These are phyloP conservation scores for Pecten maximus DNA, from an alignment of 2,888 invertebrate genomes.

Conservation along the genomic window DNA sequence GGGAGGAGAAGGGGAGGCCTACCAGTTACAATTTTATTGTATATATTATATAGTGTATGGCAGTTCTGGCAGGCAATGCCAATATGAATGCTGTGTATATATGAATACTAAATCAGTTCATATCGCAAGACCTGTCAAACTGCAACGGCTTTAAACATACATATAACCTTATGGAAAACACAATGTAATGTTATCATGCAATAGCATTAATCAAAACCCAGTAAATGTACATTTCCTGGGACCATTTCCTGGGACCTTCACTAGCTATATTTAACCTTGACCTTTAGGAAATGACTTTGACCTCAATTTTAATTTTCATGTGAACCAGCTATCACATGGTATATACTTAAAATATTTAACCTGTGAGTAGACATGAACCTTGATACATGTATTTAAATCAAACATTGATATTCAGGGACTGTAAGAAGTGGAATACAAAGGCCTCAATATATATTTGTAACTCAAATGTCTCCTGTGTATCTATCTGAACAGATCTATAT, in stretches of 20 bases:
- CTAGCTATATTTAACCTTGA: background rate
- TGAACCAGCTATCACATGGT: too few relatives aligned
- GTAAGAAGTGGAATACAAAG: too few relatives aligned
- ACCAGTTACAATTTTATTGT: background rate
- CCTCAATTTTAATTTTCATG: too few relatives aligned
- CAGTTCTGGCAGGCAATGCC: background rate
- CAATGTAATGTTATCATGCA: background rate
- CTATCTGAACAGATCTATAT: too few relatives aligned
- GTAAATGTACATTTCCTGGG: background rate
- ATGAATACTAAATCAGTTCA: slow-evolving; percentile 19
- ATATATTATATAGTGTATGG: background rate
- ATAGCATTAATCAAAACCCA: background rate
- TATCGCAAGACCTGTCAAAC: background rate
- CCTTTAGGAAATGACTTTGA: background rate
- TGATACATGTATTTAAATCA: too few relatives aligned
- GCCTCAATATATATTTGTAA: too few relatives aligned
- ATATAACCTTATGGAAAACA: background rate
- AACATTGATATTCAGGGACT: too few relatives aligned
- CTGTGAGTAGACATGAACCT: too few relatives aligned
- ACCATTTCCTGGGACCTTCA: background rate
- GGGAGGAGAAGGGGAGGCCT: background rate
- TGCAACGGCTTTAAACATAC: background rate
- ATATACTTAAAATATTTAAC: too few relatives aligned
- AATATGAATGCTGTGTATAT: background rate
- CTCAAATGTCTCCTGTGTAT: too few relatives aligned